Evolutionary conservation across 2,888 invertebrate genomes (phyloP).

Genomic region (Deilephila elpenor): DNA sequence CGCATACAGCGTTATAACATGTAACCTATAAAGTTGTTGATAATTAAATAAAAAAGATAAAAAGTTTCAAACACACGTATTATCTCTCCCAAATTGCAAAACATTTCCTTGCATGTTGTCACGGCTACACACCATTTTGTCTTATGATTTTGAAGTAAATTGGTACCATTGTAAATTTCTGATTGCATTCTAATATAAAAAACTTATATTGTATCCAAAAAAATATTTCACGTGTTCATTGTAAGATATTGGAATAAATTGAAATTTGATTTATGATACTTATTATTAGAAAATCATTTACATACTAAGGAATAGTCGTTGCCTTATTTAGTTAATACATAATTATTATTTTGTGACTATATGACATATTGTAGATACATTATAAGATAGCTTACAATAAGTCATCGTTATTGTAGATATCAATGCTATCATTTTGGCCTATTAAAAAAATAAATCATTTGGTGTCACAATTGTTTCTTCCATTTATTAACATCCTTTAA

Average conservation of each 20-base stretch:
- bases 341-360: slow-evolving; percentile 79
- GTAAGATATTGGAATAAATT: slow-evolving; percentile 57
- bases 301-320: slow-evolving; percentile 81
- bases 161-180: slow-evolving; percentile 31
- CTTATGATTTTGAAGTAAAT: slow-evolving; percentile 26
- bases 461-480: slow-evolving; percentile 72
- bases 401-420: slow-evolving; percentile 82
- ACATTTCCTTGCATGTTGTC: slow-evolving; percentile 20
- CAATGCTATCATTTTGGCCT: slow-evolving; percentile 82
- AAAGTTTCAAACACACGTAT: slow-evolving; percentile 18
- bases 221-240: slow-evolving; percentile 68
- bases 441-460: slow-evolving; percentile 83
- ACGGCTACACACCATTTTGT: slow-evolving; percentile 21
- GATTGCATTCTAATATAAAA: slow-evolving; percentile 16
- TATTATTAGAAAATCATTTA: slow-evolving; percentile 68
- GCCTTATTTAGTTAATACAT: slow-evolving; percentile 81
- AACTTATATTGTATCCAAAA: slow-evolving; percentile 15
- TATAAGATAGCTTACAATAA: slow-evolving; percentile 75
- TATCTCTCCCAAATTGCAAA: slow-evolving; percentile 19
- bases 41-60: slow-evolving; percentile 1
- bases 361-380: slow-evolving; percentile 81
- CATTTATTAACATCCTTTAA: slow-evolving; percentile 6
- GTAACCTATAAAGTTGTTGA: slow-evolving; percentile 16
- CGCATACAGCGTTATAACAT: background rate
- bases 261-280: slow-evolving; percentile 59